phyloP scores from a whole-genome alignment of 1,140 invertebrate genomes.

The Scaptomyza graminum region DNA sequence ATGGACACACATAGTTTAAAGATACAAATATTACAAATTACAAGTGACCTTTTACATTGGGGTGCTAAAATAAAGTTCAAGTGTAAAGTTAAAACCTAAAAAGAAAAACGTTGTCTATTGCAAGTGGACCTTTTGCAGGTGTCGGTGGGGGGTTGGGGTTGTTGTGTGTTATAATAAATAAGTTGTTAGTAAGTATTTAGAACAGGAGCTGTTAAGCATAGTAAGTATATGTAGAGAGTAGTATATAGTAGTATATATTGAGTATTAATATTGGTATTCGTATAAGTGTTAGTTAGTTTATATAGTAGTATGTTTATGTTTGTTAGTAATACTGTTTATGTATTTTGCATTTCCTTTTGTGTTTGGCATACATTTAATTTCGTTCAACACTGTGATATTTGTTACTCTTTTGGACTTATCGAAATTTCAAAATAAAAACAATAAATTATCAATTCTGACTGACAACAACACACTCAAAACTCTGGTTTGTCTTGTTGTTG shows the following conservation, averaged over 20 bases:
- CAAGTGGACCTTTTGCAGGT: neutral
- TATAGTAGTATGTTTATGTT: slow-evolving; percentile 1
- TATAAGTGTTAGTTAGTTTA: slow-evolving; percentile 17
- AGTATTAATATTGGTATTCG: slow-evolving; percentile 3
- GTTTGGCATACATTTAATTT: slow-evolving; percentile 38
- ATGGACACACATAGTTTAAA: slow-evolving; percentile 29
- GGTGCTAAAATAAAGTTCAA: slow-evolving; percentile 2
- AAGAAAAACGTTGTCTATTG: slow-evolving; percentile 11
- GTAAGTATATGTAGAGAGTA: slow-evolving; percentile 9
- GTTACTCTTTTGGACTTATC: slow-evolving; percentile 44
- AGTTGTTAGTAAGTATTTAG: slow-evolving; percentile 29
- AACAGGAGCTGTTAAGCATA: slow-evolving; percentile 24
- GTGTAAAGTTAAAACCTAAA: neutral
- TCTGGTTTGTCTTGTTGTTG: slow-evolving; percentile 3
- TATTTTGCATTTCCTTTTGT: slow-evolving; percentile 2
- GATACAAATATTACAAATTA: slow-evolving; percentile 21
- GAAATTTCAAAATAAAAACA: slow-evolving; percentile 52
- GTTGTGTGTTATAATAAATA: slow-evolving; percentile 13
- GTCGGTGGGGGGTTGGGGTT: neutral
- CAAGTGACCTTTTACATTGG: slow-evolving; percentile 5
- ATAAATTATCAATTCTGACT: slow-evolving; percentile 26
- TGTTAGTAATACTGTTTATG: slow-evolving; percentile 12
- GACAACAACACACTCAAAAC: slow-evolving; percentile 3
- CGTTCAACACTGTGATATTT: slow-evolving; percentile 27
- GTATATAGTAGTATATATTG: slow-evolving; percentile 27